Conservation (phyloP, 37 sponge, comb jelly and placozoan genomes). For the Cliona cf. orientalis region DNA sequence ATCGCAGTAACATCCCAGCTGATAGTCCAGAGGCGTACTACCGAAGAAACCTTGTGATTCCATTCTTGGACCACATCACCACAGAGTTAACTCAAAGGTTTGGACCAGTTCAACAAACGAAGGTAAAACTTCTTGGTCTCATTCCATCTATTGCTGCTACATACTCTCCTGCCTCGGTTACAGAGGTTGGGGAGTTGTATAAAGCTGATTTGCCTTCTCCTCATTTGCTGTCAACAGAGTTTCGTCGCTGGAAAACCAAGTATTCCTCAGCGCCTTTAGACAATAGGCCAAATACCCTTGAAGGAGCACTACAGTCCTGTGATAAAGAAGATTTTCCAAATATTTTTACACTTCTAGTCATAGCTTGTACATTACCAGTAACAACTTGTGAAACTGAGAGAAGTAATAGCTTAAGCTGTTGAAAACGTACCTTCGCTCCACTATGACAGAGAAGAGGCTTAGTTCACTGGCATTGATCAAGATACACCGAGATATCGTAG, state of each 20-base stretch:
- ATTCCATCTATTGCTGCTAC: conserved; percentile 17
- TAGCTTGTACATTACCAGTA: no score
- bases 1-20: conserved; percentile 15
- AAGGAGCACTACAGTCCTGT: background rate
- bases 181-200: conserved; percentile 14
- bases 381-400: no score
- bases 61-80: conserved; percentile 28
- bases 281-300: background rate
- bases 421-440: no score
- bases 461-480: no score
- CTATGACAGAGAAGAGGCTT: no score
- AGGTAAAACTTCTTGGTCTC: conserved; percentile 25
- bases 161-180: conserved; percentile 6
- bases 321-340: no score
- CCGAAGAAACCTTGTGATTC: conserved; percentile 1
- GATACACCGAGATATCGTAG: no score
- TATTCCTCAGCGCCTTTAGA: background rate
- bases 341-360: no score
- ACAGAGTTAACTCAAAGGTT: conserved; percentile 1
- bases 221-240: conserved; percentile 16
- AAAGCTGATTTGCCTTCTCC: conserved; percentile 13
- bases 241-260: background rate
- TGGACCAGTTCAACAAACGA: conserved; percentile 16
- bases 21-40: conserved; percentile 31
- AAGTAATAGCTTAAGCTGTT: no score